A percentile compares a stretch with the other conserved stretches of the same genome.
Evolutionary conservation across 1,140 invertebrate species (phyloP).

Genomic region (Chrysomallon squamiferum): DNA sequence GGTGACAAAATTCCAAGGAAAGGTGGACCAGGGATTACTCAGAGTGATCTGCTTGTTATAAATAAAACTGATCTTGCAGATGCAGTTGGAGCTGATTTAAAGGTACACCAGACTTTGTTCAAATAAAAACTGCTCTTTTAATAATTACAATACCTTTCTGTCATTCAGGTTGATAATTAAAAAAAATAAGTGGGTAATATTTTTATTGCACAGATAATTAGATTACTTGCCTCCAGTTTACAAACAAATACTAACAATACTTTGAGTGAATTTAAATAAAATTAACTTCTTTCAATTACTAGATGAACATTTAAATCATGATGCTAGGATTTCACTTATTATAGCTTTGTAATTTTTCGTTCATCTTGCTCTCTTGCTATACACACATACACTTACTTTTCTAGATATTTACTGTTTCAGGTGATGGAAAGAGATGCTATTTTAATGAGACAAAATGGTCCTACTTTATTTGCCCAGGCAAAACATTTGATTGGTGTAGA

Average conservation of each 20-base stretch:
- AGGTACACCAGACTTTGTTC: conserved; percentile 21
- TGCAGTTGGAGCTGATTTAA: conserved; percentile 59
- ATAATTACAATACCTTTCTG: neutral
- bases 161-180: too few relatives aligned
- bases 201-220: too few relatives aligned
- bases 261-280: too few relatives aligned
- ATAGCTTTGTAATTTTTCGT: too few relatives aligned
- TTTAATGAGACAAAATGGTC: conserved; percentile 58
- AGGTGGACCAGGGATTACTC: conserved; percentile 62
- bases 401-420: conserved; percentile 26
- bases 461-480: conserved; percentile 60
- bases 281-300: too few relatives aligned
- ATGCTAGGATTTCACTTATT: too few relatives aligned
- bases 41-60: conserved; percentile 62
- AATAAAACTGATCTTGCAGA: conserved; percentile 63
- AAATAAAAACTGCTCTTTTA: neutral
- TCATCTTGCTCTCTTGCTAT: too few relatives aligned
- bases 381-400: too few relatives aligned
- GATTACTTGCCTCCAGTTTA: too few relatives aligned
- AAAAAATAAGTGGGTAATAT: too few relatives aligned
- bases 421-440: conserved; percentile 59
- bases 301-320: too few relatives aligned
- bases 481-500: conserved; percentile 54
- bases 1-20: conserved; percentile 63
- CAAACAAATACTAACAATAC: too few relatives aligned